These are phyloP conservation scores for Macrostomum cliftonense DNA, from an alignment of 2,888 invertebrate species.

Conservation along the genomic window DNA sequence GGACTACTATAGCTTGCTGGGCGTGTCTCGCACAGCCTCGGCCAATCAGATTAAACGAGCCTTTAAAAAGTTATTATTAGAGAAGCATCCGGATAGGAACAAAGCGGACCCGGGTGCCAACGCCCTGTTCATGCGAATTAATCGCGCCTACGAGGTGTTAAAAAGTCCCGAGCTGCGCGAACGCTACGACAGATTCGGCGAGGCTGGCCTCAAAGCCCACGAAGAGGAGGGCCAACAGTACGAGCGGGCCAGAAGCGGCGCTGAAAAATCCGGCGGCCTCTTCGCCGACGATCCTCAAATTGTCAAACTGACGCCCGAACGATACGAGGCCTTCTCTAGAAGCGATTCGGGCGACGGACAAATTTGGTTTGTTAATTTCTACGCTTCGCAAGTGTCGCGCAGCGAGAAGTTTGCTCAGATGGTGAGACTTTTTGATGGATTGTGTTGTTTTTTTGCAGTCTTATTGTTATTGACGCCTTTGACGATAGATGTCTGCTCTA, in stretches of 20 bases:
- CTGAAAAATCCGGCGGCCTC: conserved; percentile 57
- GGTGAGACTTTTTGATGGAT: no score
- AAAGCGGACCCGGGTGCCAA: conserved; percentile 56
- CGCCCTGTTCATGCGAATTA: conserved; percentile 56
- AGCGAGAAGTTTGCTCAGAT: conserved; percentile 62
- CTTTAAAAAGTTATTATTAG: conserved; percentile 56
- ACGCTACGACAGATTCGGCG: conserved; percentile 60
- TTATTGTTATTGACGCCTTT: no score
- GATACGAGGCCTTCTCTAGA: no score
- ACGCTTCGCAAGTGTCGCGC: conserved; percentile 65
- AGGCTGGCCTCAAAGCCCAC: conserved; percentile 48
- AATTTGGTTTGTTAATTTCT: conserved; percentile 68
- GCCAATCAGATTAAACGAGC: conserved; percentile 54
- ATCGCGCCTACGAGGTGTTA: conserved; percentile 64
- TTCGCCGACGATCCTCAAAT: conserved; percentile 67
- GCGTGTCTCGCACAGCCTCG: conserved; percentile 49
- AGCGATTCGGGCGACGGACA: conserved; percentile 41
- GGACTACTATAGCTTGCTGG: conserved; percentile 52
- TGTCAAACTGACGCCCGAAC: conserved; percentile 53
- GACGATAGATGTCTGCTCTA: no score
- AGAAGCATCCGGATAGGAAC: conserved; percentile 57
- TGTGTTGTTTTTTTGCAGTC: no score
- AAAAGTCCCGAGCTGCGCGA: conserved; percentile 60
- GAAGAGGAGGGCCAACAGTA: conserved; percentile 48
- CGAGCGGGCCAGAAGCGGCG: conserved; percentile 62